phyloP scores from a whole-genome alignment of 2,113 vertebrate genomes.

The Perca fluviatilis region DNA sequence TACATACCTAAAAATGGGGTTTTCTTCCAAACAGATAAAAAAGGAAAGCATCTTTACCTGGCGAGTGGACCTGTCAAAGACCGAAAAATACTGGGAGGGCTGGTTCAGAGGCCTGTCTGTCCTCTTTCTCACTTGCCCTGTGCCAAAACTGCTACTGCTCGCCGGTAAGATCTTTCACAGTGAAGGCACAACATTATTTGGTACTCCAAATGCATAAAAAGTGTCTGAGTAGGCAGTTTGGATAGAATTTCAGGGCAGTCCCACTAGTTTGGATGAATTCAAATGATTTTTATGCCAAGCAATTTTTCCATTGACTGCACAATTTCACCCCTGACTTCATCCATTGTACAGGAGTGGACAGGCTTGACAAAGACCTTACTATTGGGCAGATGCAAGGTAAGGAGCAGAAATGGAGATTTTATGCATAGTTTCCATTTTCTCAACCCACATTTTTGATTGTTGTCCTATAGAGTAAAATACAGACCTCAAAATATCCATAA shows the following conservation, averaged over 20 bases:
- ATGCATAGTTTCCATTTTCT: not conserved
- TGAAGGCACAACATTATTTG: not conserved
- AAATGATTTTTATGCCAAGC: conserved; percentile 9
- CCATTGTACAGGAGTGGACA: conserved; percentile 91
- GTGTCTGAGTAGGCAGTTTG: not conserved
- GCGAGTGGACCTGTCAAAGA: conserved; percentile 96
- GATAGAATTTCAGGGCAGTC: not conserved
- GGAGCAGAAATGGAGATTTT: not conserved
- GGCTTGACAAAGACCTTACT: conserved; percentile 98
- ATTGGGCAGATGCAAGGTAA: conserved; percentile 99
- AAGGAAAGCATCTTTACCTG: conserved; percentile 96
- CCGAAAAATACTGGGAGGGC: conserved; percentile 98
- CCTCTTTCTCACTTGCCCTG: conserved; percentile 93
- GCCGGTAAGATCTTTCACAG: conserved; percentile 86
- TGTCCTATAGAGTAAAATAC: not conserved
- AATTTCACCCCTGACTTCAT: conserved; percentile 33
- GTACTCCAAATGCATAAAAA: not conserved
- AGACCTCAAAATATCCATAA: not conserved
- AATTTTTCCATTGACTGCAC: conserved; percentile 12
- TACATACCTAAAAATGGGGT: not conserved
- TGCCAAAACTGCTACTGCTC: conserved; percentile 95
- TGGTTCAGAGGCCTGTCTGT: conserved; percentile 97
- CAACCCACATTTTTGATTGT: not conserved
- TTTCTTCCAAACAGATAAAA: conserved; percentile 85
- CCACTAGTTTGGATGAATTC: conserved; percentile 7